Evolutionary conservation across 2,113 vertebrate species (phyloP).

Genomic region (Xiphophorus couchianus): DNA sequence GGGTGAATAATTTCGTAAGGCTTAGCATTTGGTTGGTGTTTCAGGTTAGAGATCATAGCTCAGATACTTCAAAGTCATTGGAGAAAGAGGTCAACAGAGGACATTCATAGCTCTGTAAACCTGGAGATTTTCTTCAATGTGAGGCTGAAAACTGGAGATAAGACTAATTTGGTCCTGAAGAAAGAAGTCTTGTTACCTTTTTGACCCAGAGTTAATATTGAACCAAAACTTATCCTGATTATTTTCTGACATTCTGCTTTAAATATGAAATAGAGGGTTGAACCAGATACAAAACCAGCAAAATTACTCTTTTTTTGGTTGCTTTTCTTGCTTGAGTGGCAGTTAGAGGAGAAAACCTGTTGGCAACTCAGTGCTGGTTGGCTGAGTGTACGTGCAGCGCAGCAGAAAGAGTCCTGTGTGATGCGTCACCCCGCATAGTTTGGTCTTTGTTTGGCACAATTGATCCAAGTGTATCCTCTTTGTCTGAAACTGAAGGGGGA

Average conservation of each 20-base stretch:
- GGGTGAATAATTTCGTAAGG: not conserved
- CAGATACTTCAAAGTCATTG: not conserved
- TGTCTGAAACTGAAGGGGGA: slow-evolving; percentile 63
- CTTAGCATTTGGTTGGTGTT: not conserved
- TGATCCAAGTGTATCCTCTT: slow-evolving; percentile 78
- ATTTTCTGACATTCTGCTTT: slow-evolving; percentile 48
- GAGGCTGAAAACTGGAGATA: not conserved
- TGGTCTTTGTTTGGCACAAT: slow-evolving; percentile 74
- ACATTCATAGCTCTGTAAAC: not conserved
- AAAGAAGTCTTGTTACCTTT: slow-evolving; percentile 24
- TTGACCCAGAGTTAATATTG: slow-evolving; percentile 30
- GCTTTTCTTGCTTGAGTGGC: slow-evolving; percentile 73
- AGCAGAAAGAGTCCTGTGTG: slow-evolving; percentile 74
- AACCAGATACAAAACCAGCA: slow-evolving; percentile 6
- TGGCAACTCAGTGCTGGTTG: slow-evolving; percentile 72
- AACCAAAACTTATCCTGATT: slow-evolving; percentile 62
- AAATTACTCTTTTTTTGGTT: slow-evolving; percentile 54
- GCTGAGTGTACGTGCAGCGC: slow-evolving; percentile 70
- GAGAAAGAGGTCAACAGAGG: not conserved
- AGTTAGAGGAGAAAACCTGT: slow-evolving; percentile 70
- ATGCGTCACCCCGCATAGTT: slow-evolving; percentile 76
- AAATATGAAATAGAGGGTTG: slow-evolving; percentile 16
- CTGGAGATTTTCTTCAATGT: not conserved
- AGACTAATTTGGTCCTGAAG: not conserved
- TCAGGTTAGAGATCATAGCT: not conserved